phyloP scores from a whole-genome alignment of 2,113 vertebrate genomes.

The Peucedramus taeniatus region DNA sequence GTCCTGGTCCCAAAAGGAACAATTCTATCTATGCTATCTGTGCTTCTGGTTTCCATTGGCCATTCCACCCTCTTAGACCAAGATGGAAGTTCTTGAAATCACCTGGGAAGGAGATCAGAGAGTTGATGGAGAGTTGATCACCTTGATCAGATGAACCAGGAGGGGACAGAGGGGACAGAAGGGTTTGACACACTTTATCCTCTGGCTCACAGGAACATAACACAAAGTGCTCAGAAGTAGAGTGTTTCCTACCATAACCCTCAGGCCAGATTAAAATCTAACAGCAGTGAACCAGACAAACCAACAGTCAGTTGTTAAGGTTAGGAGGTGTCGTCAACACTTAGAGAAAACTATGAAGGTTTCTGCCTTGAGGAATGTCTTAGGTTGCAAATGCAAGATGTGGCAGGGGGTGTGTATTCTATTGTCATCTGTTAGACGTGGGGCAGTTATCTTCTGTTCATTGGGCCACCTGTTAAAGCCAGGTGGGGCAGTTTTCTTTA shows the following conservation, averaged over 20 bases:
- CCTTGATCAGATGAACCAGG: neutral
- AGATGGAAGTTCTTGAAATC: neutral
- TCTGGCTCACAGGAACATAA: neutral
- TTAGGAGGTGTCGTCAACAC: neutral
- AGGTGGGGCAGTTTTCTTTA: neutral
- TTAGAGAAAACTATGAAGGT: fast-evolving
- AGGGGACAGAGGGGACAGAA: neutral
- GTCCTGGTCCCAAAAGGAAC: neutral
- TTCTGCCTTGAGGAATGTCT: neutral
- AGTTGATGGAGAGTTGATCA: neutral
- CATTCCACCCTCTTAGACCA: neutral
- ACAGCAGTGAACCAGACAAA: neutral
- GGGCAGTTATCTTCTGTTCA: neutral
- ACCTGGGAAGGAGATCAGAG: neutral
- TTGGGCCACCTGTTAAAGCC: neutral
- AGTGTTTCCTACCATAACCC: neutral
- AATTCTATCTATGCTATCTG: neutral
- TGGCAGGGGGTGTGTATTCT: neutral
- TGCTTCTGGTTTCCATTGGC: neutral
- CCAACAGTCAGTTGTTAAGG: neutral
- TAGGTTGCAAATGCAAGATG: neutral
- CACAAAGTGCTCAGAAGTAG: neutral
- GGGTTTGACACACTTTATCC: neutral
- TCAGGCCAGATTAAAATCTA: neutral
- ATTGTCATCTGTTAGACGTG: neutral